Evolutionary conservation across 2,888 invertebrate genomes (phyloP).

Genomic region (Lydus trimaculatus): DNA sequence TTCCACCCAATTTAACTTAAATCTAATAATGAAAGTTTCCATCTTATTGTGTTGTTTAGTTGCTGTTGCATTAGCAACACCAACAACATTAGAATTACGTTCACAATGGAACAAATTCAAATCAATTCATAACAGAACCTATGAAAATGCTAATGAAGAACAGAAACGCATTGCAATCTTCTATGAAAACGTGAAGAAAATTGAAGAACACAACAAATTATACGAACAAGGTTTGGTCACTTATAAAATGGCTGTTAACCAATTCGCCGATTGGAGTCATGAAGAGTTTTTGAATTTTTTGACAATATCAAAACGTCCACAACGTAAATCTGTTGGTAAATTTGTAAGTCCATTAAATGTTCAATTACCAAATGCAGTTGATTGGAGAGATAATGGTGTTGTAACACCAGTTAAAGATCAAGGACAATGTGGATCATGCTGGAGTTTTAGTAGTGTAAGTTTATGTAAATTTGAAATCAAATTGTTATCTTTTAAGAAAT

Average conservation of each 20-base stretch:
- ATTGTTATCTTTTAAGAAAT: slow-evolving; percentile 49
- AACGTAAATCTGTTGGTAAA: background rate
- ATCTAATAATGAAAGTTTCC: background rate
- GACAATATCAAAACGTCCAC: background rate
- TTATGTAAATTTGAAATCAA: too few species aligned
- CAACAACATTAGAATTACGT: background rate
- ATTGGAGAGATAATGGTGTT: slow-evolving; percentile 81
- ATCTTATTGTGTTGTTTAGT: background rate
- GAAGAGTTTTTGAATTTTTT: background rate
- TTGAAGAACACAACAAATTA: slow-evolving; percentile 35
- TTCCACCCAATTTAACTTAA: background rate
- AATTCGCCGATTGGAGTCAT: slow-evolving; percentile 47
- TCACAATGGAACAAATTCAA: background rate
- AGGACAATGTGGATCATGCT: slow-evolving; percentile 85
- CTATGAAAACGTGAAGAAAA: slow-evolving; percentile 31
- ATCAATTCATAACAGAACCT: background rate
- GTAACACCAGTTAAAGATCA: slow-evolving; percentile 87
- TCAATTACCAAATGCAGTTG: slow-evolving; percentile 58
- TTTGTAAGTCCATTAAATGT: background rate
- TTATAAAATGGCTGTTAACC: slow-evolving; percentile 34
- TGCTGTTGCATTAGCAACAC: too few species aligned
- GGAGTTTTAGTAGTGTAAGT: slow-evolving; percentile 83
- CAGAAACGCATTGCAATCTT: slow-evolving; percentile 1
- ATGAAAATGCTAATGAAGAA: background rate
- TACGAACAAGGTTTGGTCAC: slow-evolving; percentile 29